Evolutionary conservation across 2,888 invertebrate genomes (phyloP).

Genomic region (Pyralis farinalis): DNA sequence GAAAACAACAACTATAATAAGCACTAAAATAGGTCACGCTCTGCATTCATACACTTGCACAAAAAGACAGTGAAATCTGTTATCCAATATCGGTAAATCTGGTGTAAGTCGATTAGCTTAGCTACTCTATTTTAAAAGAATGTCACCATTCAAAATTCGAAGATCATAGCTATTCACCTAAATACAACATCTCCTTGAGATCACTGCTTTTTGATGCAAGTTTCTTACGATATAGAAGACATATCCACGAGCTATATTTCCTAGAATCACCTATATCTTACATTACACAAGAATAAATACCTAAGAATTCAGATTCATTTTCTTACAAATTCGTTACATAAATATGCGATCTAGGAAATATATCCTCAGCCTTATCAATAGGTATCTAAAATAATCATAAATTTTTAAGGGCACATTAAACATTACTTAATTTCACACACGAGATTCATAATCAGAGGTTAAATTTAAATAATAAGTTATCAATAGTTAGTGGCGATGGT

Average conservation of each 20-base stretch:
- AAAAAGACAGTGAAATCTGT: background rate
- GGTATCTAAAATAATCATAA: conserved; percentile 29
- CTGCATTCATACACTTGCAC: background rate
- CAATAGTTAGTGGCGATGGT: conserved; percentile 2
- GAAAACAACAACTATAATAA: conserved; percentile 12
- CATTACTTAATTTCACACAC: conserved; percentile 28
- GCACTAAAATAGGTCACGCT: conserved; percentile 11
- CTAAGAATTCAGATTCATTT: background rate
- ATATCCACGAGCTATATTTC: conserved; percentile 12
- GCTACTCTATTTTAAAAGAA: too few species aligned
- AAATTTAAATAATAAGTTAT: conserved; percentile 22
- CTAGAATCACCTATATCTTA: background rate
- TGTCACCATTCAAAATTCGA: too few species aligned
- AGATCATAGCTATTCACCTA: background rate
- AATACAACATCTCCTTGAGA: background rate
- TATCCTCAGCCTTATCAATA: conserved; percentile 16
- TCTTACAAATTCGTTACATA: conserved; percentile 1
- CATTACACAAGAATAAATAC: background rate
- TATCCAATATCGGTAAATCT: too few species aligned
- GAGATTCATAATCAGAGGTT: conserved; percentile 39
- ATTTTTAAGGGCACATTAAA: conserved; percentile 31
- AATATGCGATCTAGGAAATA: conserved; percentile 2
- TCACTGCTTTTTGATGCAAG: background rate
- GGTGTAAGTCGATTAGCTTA: too few species aligned
- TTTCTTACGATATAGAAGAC: background rate